phyloP scores from a whole-genome alignment of 2,888 invertebrate genomes.

The Trissonchulus latispiculum region DNA sequence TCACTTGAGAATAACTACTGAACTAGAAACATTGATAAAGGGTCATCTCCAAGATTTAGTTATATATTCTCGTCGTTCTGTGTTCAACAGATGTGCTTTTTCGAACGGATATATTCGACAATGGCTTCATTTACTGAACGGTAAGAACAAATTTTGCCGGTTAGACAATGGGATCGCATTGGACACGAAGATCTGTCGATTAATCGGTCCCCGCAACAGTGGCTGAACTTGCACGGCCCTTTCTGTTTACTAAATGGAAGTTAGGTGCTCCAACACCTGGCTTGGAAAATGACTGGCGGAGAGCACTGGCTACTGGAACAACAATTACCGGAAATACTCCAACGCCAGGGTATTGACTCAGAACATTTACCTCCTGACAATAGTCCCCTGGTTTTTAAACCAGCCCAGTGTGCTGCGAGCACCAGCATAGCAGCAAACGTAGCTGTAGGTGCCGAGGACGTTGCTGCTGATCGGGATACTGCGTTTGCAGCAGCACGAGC shows the following conservation, averaged over 20 bases:
- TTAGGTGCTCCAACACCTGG: not conserved
- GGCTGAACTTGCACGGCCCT: not conserved
- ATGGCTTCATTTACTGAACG: not conserved
- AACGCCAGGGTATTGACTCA: not conserved
- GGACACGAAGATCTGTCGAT: not conserved
- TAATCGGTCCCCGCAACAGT: not conserved
- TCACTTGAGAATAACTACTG: not conserved
- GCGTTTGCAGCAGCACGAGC: not conserved
- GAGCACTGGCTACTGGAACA: not conserved
- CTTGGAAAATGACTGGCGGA: not conserved
- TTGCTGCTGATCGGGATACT: not conserved
- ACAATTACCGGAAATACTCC: not conserved
- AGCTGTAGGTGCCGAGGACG: not conserved
- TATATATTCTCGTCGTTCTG: not conserved
- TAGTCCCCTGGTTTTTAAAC: not conserved
- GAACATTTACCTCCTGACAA: not conserved
- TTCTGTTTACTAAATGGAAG: not conserved
- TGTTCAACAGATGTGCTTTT: not conserved
- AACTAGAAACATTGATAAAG: not conserved
- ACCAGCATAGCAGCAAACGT: not conserved
- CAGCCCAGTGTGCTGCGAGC: not conserved
- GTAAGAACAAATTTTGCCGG: not conserved
- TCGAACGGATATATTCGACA: not conserved
- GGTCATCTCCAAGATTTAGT: not conserved
- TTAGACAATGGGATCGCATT: not conserved